Evolutionary conservation across 2,888 invertebrate genomes (phyloP).

Genomic region (Andrena fulva): DNA sequence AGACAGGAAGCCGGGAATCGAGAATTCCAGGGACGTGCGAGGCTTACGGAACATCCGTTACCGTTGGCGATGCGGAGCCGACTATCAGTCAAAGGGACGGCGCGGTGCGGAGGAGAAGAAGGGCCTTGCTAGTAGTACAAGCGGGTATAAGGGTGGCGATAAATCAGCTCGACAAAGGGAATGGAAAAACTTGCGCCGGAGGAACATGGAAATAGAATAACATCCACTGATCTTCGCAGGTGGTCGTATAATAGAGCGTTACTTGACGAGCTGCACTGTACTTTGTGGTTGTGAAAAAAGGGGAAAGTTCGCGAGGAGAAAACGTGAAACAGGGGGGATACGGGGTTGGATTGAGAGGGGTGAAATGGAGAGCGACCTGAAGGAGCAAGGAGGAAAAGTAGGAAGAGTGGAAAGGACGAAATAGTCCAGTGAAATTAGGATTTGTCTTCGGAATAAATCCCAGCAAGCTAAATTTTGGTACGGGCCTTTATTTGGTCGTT

Average conservation of each 20-base stretch:
- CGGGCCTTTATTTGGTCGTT: no score
- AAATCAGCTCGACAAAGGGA: slow-evolving; percentile 69
- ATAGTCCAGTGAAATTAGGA: no score
- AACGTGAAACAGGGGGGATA: background rate
- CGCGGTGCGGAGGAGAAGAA: slow-evolving; percentile 41
- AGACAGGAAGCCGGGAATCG: slow-evolving; percentile 67
- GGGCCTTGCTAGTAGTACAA: slow-evolving; percentile 45
- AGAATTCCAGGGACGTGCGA: slow-evolving; percentile 71
- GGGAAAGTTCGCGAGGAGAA: background rate
- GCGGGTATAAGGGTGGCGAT: slow-evolving; percentile 63
- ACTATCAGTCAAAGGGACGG: slow-evolving; percentile 71
- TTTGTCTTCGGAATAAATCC: no score
- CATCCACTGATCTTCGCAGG: slow-evolving; percentile 44
- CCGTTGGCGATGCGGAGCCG: slow-evolving; percentile 56
- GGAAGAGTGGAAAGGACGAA: background rate
- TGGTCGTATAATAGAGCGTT: slow-evolving; percentile 43
- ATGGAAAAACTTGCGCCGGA: slow-evolving; percentile 65
- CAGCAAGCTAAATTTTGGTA: no score
- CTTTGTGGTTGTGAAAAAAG: background rate
- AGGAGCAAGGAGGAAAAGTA: background rate
- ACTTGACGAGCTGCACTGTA: slow-evolving; percentile 21
- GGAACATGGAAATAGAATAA: slow-evolving; percentile 58
- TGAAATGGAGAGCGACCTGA: background rate
- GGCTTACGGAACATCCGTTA: slow-evolving; percentile 67
- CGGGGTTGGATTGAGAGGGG: background rate